Percentiles rank a stretch among this genome's conserved stretches.
Evolutionary conservation across 2,888 invertebrate genomes (phyloP).

Genomic region (Drosophila anomelani): DNA sequence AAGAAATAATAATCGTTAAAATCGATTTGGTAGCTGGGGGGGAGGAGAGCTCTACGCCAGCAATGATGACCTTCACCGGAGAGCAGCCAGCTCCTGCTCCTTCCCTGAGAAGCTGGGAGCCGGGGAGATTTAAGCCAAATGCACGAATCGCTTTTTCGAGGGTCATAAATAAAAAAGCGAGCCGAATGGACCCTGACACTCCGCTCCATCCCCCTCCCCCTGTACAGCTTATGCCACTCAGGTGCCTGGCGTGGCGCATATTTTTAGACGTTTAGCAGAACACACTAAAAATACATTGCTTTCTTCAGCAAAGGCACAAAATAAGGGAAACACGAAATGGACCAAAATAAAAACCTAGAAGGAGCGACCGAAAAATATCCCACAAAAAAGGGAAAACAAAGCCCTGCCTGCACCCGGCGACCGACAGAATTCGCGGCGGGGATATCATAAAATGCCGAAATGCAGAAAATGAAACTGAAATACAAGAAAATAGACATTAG

Average conservation of each 20-base stretch:
- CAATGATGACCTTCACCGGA: conserved; percentile 65
- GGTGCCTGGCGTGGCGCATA: conserved; percentile 62
- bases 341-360: conserved; percentile 21
- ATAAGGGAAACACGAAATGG: conserved; percentile 3
- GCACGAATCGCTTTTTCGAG: conserved; percentile 58
- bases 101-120: background rate
- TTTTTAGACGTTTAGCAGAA: conserved; percentile 77
- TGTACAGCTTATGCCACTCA: conserved; percentile 30
- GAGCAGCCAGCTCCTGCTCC: conserved; percentile 31
- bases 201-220: background rate
- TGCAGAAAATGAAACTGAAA: conserved; percentile 43
- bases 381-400: conserved; percentile 22
- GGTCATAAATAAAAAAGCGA: conserved; percentile 74
- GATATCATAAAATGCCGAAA: conserved; percentile 64
- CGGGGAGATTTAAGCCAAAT: conserved; percentile 48
- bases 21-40: conserved; percentile 61
- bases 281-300: conserved; percentile 76
- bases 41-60: conserved; percentile 46
- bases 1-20: conserved; percentile 72
- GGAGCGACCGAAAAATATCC: conserved; percentile 30
- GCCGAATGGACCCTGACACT: conserved; percentile 33
- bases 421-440: conserved; percentile 47
- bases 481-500: conserved; percentile 56
- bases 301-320: conserved; percentile 42
- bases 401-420: conserved; percentile 49